These are phyloP conservation scores for Endomychus coccineus DNA, from an alignment of 2,888 invertebrate genomes.

Conservation along the genomic window DNA sequence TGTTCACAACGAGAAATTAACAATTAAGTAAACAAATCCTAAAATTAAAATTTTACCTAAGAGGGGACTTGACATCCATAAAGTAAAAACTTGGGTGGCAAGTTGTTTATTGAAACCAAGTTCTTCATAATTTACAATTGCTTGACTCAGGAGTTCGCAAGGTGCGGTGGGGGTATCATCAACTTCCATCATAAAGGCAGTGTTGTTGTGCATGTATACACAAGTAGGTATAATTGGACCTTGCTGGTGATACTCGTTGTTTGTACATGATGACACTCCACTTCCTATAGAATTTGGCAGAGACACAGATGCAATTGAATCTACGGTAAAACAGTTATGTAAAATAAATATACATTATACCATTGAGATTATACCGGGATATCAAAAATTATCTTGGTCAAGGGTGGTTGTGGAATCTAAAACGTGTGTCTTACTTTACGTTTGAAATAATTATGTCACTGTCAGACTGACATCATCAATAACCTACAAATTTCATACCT, in stretches of 20 bases:
- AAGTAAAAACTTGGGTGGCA: conserved; percentile 78
- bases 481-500: no score
- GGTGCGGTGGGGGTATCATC: conserved; percentile 65
- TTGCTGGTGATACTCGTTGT: conserved; percentile 14
- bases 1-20: no score
- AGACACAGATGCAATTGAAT: no score
- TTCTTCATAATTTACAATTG: conserved; percentile 67
- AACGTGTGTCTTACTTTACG: no score
- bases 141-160: conserved; percentile 48
- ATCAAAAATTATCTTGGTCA: no score
- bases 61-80: conserved; percentile 91
- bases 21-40: no score
- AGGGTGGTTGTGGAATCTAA: no score
- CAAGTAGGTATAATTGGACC: conserved; percentile 54
- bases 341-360: no score
- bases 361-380: no score
- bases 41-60: conserved; percentile 51
- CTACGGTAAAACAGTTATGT: no score
- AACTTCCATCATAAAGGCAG: conserved; percentile 77
- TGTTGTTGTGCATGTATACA: conserved; percentile 75
- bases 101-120: conserved; percentile 69
- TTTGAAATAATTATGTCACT: no score
- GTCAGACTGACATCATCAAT: no score
- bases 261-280: background rate
- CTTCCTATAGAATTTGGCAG: background rate